phyloP scores from a whole-genome alignment of 2,113 vertebrate species.

The Hemiprocne comata region DNA sequence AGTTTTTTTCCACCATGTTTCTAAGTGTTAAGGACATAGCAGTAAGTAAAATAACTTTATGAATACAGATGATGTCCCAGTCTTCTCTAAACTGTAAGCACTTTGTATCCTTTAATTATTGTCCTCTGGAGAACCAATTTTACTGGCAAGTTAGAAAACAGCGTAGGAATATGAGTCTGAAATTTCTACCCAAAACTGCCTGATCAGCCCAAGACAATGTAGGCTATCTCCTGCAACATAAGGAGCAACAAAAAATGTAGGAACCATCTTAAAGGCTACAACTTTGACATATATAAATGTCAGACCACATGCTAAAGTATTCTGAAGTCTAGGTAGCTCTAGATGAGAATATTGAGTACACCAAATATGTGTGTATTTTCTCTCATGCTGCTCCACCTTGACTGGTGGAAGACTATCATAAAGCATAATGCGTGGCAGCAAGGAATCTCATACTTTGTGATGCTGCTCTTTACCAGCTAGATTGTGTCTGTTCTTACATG shows the following conservation, averaged over 20 bases:
- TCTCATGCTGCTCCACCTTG: not conserved
- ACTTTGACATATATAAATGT: not conserved
- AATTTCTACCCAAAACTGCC: not conserved
- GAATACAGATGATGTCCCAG: not conserved
- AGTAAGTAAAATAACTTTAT: not conserved
- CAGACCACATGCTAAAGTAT: not conserved
- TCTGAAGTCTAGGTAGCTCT: not conserved
- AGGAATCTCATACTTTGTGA: not conserved
- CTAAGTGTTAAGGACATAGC: not conserved
- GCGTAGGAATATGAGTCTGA: not conserved
- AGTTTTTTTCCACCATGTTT: not conserved
- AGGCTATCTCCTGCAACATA: not conserved
- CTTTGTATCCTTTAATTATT: not conserved
- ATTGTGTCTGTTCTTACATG: not conserved
- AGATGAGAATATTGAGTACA: not conserved
- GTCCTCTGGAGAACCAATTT: not conserved
- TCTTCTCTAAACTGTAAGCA: not conserved
- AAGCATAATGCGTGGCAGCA: accelerated
- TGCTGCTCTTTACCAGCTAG: not conserved
- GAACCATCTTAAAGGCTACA: not conserved
- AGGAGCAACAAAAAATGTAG: not conserved
- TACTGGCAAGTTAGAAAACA: not conserved
- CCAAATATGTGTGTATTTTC: not conserved
- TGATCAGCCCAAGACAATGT: not conserved
- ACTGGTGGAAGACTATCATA: not conserved